Evolutionary conservation across 2,797 vertebrate species (phyloP).

Genomic region (Decapterus maruadsi): DNA sequence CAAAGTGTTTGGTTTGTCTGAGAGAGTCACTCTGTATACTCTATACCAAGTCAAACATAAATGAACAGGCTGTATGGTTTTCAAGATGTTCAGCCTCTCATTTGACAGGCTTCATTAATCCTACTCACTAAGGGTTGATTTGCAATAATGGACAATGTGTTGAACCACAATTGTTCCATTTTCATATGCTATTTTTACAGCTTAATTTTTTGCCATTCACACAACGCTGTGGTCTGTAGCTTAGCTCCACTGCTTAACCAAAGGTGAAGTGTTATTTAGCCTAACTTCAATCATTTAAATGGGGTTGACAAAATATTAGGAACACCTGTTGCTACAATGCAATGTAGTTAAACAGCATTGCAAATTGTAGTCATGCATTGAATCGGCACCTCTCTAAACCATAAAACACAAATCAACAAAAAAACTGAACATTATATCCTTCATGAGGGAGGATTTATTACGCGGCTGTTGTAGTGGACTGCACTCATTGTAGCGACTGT

Average conservation of each 20-base stretch:
- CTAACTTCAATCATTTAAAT: not conserved
- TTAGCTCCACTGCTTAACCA: slow-evolving; percentile 4
- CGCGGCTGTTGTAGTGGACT: not conserved
- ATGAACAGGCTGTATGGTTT: slow-evolving; percentile 9
- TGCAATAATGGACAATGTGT: slow-evolving; percentile 11
- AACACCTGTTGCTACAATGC: not conserved
- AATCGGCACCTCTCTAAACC: not conserved
- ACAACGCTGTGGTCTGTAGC: not conserved
- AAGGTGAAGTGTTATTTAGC: not conserved
- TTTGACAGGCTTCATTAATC: not conserved
- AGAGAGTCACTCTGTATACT: slow-evolving; percentile 8
- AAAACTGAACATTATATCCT: not conserved
- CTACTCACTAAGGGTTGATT: not conserved
- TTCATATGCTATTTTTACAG: not conserved
- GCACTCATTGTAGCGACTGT: not conserved
- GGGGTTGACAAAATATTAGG: not conserved
- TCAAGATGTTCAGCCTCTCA: slow-evolving; percentile 4
- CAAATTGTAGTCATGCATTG: not conserved
- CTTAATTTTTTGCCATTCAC: not conserved
- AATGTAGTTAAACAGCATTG: not conserved
- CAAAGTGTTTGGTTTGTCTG: slow-evolving; percentile 46
- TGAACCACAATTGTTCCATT: slow-evolving; percentile 4
- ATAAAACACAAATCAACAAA: not conserved
- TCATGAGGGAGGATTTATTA: not conserved
- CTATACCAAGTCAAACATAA: slow-evolving; percentile 28